These are phyloP conservation scores for Oenanthe melanoleuca DNA, from an alignment of 2,113 vertebrate genomes.

Conservation along the genomic window DNA sequence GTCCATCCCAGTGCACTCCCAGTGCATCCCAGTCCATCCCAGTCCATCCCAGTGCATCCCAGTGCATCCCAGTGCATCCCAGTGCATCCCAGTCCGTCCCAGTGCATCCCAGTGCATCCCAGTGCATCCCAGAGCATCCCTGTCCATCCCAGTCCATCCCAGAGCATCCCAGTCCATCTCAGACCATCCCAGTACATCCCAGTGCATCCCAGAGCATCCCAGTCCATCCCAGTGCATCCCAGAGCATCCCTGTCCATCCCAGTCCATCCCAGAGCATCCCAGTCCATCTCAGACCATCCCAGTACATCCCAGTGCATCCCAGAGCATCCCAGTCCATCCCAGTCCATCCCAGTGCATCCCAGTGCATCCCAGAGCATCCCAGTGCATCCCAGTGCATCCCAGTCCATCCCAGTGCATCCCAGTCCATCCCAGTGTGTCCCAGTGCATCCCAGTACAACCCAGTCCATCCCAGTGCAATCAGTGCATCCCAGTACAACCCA, in stretches of 20 bases:
- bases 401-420: background rate
- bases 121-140: background rate
- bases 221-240: no score
- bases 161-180: fast-evolving
- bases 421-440: no score
- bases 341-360: background rate
- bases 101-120: background rate
- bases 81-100: no score
- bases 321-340: fast-evolving
- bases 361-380: fast-evolving
- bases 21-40: fast-evolving
- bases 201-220: no score
- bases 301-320: fast-evolving
- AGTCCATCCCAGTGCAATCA: no score
- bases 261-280: no score
- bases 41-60: background rate
- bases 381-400: background rate
- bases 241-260: no score
- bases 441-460: no score
- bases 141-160: no score
- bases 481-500: fast-evolving
- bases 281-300: no score
- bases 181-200: fast-evolving
- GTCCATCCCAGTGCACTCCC: no score
- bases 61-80: fast-evolving